A percentile compares a stretch with the other conserved stretches of the same genome.
phyloP scores from a whole-genome alignment of 2,797 vertebrate species.

The Tapirus indicus region DNA sequence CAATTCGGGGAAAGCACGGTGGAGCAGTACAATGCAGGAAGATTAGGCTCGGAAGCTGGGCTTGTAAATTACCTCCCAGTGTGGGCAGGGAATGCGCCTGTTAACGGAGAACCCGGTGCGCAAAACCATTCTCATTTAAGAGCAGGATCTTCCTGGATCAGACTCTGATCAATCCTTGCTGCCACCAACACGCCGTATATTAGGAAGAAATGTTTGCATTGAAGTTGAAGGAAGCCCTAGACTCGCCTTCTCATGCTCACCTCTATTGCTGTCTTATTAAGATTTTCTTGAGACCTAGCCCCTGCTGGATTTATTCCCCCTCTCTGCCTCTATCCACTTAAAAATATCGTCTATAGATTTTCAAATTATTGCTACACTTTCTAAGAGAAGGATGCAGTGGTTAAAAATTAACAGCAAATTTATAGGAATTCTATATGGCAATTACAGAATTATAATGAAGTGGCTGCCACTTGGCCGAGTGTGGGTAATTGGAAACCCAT shows the following conservation, averaged over 20 bases:
- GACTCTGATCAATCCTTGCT: slow-evolving; percentile 10
- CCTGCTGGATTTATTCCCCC: neutral
- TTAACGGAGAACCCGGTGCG: neutral
- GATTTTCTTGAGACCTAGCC: neutral
- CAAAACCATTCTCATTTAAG: slow-evolving; percentile 25
- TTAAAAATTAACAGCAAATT: slow-evolving; percentile 70
- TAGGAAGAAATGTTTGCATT: neutral
- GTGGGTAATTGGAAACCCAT: slow-evolving; percentile 74
- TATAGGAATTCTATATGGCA: slow-evolving; percentile 64
- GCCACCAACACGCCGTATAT: neutral
- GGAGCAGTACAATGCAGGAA: slow-evolving; percentile 37
- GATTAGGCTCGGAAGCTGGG: neutral
- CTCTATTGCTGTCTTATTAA: neutral
- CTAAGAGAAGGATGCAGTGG: slow-evolving; percentile 47
- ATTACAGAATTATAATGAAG: slow-evolving; percentile 72
- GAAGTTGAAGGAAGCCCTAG: neutral
- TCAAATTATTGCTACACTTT: slow-evolving; percentile 71
- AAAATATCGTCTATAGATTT: slow-evolving; percentile 58
- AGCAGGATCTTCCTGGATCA: slow-evolving; percentile 15
- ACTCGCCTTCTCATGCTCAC: neutral
- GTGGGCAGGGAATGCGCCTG: neutral
- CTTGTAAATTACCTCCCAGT: slow-evolving; percentile 70
- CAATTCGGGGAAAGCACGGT: neutral
- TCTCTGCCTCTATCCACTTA: slow-evolving; percentile 38
- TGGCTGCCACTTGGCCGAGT: slow-evolving; percentile 46